Conservation (phyloP, 1,140 invertebrate genomes). For the Temnothorax nylanderi region DNA sequence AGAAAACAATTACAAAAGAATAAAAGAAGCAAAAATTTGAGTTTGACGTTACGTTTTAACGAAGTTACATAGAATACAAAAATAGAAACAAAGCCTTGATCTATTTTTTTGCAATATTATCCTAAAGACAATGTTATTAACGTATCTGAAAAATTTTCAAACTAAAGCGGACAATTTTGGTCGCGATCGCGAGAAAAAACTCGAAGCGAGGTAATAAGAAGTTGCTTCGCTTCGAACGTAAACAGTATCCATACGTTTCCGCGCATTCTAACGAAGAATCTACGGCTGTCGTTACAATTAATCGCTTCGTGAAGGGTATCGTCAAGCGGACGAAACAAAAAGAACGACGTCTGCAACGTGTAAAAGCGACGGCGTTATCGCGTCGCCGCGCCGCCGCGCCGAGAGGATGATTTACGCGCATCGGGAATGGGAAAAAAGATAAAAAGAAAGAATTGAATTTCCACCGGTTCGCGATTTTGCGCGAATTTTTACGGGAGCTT, state of each 20-base stretch:
- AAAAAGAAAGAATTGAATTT: constrained; percentile 8
- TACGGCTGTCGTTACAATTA: constrained; percentile 42
- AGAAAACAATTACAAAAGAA: background rate
- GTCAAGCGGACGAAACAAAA: background rate
- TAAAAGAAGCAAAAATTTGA: constrained; percentile 9
- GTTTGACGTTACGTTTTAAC: background rate
- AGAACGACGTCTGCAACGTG: background rate
- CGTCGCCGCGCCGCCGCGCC: constrained; percentile 9
- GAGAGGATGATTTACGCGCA: background rate
- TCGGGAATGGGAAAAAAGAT: background rate
- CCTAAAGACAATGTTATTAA: background rate
- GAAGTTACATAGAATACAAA: too few relatives aligned
- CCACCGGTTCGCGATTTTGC: background rate
- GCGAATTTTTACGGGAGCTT: background rate
- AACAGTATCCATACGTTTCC: background rate
- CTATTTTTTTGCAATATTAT: background rate
- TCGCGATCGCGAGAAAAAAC: background rate
- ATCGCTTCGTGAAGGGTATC: background rate
- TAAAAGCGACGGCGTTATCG: constrained; percentile 23
- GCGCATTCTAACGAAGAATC: background rate
- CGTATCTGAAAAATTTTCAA: background rate
- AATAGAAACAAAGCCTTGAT: background rate
- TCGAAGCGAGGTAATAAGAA: background rate
- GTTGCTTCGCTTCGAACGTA: background rate
- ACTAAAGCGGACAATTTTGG: background rate